Evolutionary conservation across 2,113 vertebrate species (phyloP), one percentile per base, ranked within the genome.

Genomic region (Tachuris rubrigastra): DNA sequence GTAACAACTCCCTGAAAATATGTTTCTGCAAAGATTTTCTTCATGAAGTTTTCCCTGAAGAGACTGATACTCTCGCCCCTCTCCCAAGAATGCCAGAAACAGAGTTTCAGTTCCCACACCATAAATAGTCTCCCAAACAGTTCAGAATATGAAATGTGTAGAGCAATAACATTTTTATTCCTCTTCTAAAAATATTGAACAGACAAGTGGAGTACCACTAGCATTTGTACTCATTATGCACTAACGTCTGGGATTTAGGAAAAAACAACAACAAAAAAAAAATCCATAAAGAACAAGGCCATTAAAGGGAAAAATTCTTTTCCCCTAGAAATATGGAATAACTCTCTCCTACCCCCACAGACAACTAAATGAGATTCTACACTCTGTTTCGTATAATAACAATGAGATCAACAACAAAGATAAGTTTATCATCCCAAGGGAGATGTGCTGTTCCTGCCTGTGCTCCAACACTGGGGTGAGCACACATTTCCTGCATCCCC

Each of bases 341-440:
- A 8, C 10, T 46, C 27, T 11, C 12, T 10, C 25, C 6, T 1
- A 2, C 14, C 22, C 19, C 15, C 2, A 5, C 10, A 58, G 31
- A 62, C 30, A 14, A 42, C 23, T 37, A 55, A 68, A 3, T 41
- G 35, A 78, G 28, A 67, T 44, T 18, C 39, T 23, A 59, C 16
- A 88, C n/a, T 9, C 18, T 50, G 8, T 67, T 88, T 79, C 39
- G 63, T 9, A 24, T 8, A 17, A 27, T 23, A 49, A 69, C 31
- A 56, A 20, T 30, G 39, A 55, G 44, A 69, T 33, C 11, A 78
- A 55, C 33, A 68, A 20, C 23, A 39, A 62, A 59, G 11, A 35
- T 14, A n/a, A 39, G 31, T 35, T 76, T 56, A 42, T 84, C 41
- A 37, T 10, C 66, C 28, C n/a, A 41, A 59, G 16, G 15, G n/a